phyloP scores from a whole-genome alignment of 23 tunicate genomes.

The Ciona savignyi region DNA sequence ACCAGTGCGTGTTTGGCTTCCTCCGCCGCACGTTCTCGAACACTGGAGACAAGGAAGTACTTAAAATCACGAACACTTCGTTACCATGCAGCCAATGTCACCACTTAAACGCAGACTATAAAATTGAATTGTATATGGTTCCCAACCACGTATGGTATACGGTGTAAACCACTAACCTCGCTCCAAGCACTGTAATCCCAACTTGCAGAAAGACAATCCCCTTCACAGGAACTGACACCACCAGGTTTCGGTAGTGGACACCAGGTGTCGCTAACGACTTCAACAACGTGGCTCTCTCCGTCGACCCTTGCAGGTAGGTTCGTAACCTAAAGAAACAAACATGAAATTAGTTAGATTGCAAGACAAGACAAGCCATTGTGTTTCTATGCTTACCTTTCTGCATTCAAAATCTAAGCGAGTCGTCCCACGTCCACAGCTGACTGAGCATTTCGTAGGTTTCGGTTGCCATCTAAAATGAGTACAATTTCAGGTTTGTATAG shows the following conservation, averaged over 20 bases:
- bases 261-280: conserved; percentile 29
- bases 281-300: conserved; percentile 13
- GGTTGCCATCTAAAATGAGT: conserved; percentile 54
- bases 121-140: too few relatives aligned
- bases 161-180: conserved; percentile 42
- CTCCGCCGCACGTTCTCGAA: conserved; percentile 58
- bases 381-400: conserved; percentile 35
- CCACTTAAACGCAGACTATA: too few relatives aligned
- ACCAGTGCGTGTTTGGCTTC: conserved; percentile 43
- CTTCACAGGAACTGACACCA: conserved; percentile 35
- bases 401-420: conserved; percentile 29
- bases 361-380: too few relatives aligned
- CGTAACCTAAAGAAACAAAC: conserved; percentile 11
- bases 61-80: neutral
- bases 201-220: conserved; percentile 52
- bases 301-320: neutral
- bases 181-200: conserved; percentile 80
- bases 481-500: neutral
- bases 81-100: too few relatives aligned
- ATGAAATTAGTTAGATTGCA: neutral
- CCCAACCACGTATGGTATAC: too few relatives aligned
- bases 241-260: conserved; percentile 62
- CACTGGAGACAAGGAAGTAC: conserved; percentile 34
- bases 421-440: conserved; percentile 58
- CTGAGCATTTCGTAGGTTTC: conserved; percentile 42